phyloP scores from a whole-genome alignment of 2,888 invertebrate genomes.

The Heterodera filipjevi region DNA sequence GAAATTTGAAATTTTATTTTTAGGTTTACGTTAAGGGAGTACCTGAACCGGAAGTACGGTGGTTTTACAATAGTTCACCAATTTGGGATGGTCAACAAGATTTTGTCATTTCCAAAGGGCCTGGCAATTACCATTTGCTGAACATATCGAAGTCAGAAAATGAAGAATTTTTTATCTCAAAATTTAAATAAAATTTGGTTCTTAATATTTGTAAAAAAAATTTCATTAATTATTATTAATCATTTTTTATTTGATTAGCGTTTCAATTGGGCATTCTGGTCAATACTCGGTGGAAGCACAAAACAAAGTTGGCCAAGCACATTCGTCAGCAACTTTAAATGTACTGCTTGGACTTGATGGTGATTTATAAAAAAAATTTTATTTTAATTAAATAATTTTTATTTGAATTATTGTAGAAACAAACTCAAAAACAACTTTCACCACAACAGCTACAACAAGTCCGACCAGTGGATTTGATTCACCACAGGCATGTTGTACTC shows the following conservation, averaged over 20 bases:
- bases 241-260: constrained; percentile 2
- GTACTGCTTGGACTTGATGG: constrained; percentile 35
- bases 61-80: constrained; percentile 58
- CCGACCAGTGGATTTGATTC: background rate
- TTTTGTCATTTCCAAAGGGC: background rate
- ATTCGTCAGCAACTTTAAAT: constrained; percentile 76
- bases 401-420: background rate
- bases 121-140: background rate
- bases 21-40: constrained; percentile 55
- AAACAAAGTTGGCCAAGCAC: constrained; percentile 88
- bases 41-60: constrained; percentile 59
- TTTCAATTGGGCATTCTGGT: constrained; percentile 25
- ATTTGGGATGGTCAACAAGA: constrained; percentile 35
- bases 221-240: background rate
- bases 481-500: too few species aligned
- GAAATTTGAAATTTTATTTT: constrained; percentile 27
- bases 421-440: background rate
- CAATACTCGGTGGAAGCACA: constrained; percentile 72
- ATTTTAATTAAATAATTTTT: background rate
- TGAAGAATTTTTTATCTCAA: constrained; percentile 3
- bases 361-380: background rate
- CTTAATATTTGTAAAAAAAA: background rate
- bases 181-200: too few species aligned
- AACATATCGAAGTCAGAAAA: constrained; percentile 11
- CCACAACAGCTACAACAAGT: background rate